A percentile compares a stretch with the other conserved stretches of the same genome.
Evolutionary conservation across 2,113 vertebrate species (phyloP).

Genomic region (Lophochroa leadbeateri): DNA sequence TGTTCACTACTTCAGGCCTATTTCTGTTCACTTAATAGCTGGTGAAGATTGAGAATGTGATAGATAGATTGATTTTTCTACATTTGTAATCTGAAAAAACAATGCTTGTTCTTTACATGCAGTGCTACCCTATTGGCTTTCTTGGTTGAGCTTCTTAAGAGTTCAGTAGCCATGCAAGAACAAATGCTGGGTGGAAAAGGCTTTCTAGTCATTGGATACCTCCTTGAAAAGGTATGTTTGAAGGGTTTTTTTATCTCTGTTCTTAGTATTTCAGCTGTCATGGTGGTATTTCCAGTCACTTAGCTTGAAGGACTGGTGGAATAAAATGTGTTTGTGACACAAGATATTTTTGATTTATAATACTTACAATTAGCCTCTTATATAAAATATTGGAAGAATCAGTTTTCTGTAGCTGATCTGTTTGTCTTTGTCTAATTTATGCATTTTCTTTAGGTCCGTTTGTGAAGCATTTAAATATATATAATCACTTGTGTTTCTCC

Average conservation of each 20-base stretch:
- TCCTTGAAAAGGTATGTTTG: slow-evolving; percentile 91
- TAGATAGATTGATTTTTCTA: background rate
- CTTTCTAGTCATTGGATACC: slow-evolving; percentile 95
- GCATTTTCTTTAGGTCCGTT: background rate
- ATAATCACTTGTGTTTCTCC: background rate
- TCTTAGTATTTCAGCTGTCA: background rate
- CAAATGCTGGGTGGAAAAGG: slow-evolving; percentile 98
- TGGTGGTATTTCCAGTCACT: background rate
- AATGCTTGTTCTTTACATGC: slow-evolving; percentile 67
- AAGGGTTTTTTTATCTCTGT: background rate
- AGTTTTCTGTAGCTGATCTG: background rate
- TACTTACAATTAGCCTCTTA: background rate
- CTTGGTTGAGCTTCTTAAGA: slow-evolving; percentile 93
- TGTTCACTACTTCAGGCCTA: background rate
- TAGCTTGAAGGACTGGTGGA: background rate
- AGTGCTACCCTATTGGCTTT: slow-evolving; percentile 93
- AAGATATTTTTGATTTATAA: background rate
- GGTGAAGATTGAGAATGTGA: background rate
- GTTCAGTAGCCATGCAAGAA: slow-evolving; percentile 98
- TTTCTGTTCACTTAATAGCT: background rate
- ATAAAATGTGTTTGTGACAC: background rate
- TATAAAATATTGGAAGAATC: background rate
- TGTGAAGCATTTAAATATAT: background rate
- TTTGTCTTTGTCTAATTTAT: background rate
- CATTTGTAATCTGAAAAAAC: background rate